These are phyloP conservation scores for Oostethus manadensis DNA, from an alignment of 2,113 vertebrate species.

Conservation along the genomic window DNA sequence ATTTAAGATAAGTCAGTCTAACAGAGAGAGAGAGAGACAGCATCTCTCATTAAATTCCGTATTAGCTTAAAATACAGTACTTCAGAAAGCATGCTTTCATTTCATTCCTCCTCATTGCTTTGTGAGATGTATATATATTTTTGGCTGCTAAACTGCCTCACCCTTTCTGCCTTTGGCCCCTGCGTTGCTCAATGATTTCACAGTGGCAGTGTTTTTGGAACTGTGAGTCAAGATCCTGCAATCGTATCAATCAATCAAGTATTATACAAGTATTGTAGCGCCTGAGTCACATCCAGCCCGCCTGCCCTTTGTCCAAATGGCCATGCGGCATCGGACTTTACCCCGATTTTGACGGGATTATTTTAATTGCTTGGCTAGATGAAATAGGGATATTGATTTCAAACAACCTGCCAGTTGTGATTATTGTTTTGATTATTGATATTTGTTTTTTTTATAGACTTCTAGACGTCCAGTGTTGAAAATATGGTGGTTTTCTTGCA, in stretches of 20 bases:
- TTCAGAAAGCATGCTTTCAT: background rate
- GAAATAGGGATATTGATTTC: background rate
- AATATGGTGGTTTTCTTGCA: conserved; percentile 6
- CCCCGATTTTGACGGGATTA: conserved; percentile 27
- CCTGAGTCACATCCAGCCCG: conserved; percentile 33
- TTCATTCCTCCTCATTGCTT: conserved; percentile 2
- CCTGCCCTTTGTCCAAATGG: conserved; percentile 37
- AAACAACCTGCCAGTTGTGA: conserved; percentile 31
- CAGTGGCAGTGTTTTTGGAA: conserved; percentile 24
- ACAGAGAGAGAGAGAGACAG: too few relatives aligned
- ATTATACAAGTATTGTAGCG: conserved; percentile 34
- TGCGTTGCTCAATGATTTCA: background rate
- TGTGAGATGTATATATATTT: background rate
- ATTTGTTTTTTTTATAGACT: conserved; percentile 15
- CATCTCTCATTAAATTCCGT: conserved; percentile 1
- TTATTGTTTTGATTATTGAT: conserved; percentile 40
- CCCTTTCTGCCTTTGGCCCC: background rate
- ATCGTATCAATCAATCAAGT: conserved; percentile 37
- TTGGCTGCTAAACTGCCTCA: conserved; percentile 5
- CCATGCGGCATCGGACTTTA: conserved; percentile 40
- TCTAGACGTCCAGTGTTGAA: conserved; percentile 5
- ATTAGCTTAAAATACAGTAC: conserved; percentile 1
- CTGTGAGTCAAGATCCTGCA: conserved; percentile 34
- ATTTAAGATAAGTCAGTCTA: conserved; percentile 2
- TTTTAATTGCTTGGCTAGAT: conserved; percentile 38